Percentiles rank a stretch among this genome's conserved stretches.
These are phyloP conservation scores for Stigmatopora nigra DNA, from an alignment of 2,113 vertebrate species.

Conservation along the genomic window DNA sequence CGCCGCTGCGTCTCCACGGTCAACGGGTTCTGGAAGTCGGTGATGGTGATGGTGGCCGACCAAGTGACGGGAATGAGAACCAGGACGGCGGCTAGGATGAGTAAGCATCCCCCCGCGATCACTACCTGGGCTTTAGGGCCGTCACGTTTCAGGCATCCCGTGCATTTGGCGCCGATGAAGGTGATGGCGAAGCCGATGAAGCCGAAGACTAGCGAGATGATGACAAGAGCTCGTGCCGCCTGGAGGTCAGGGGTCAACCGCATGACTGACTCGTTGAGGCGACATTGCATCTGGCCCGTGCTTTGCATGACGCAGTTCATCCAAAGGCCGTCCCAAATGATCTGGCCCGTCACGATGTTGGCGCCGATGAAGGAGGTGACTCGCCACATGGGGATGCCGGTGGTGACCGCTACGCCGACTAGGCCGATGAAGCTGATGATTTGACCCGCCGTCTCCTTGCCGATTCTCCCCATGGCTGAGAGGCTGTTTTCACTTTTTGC, in stretches of 20 bases:
- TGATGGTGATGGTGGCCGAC: slow-evolving; percentile 65
- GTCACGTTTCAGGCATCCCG: slow-evolving; percentile 57
- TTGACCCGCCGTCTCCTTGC: slow-evolving; percentile 76
- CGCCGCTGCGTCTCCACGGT: slow-evolving; percentile 52
- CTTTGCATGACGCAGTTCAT: slow-evolving; percentile 94
- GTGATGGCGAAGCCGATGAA: slow-evolving; percentile 58
- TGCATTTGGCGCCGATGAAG: slow-evolving; percentile 66
- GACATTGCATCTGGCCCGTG: slow-evolving; percentile 88
- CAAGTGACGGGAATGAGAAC: slow-evolving; percentile 67
- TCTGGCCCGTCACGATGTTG: slow-evolving; percentile 76
- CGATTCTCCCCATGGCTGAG: slow-evolving; percentile 63
- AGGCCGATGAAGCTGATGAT: slow-evolving; percentile 79
- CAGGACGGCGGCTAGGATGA: slow-evolving; percentile 52
- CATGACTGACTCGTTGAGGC: slow-evolving; percentile 77
- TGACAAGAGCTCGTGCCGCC: slow-evolving; percentile 72
- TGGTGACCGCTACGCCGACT: slow-evolving; percentile 72
- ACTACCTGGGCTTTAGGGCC: slow-evolving; percentile 54
- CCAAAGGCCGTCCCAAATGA: slow-evolving; percentile 93
- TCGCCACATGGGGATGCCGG: slow-evolving; percentile 85
- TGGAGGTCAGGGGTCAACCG: slow-evolving; percentile 78
- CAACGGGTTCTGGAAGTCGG: slow-evolving; percentile 55
- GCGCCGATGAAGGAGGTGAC: slow-evolving; percentile 80
- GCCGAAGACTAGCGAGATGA: slow-evolving; percentile 60
- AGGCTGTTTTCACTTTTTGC: slow-evolving; percentile 1
- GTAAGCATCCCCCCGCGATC: slow-evolving; percentile 57